A percentile compares a stretch with the other conserved stretches of the same genome.
These are phyloP conservation scores for Cosmia trapezina DNA, from an alignment of 2,888 invertebrate genomes.

Conservation along the genomic window DNA sequence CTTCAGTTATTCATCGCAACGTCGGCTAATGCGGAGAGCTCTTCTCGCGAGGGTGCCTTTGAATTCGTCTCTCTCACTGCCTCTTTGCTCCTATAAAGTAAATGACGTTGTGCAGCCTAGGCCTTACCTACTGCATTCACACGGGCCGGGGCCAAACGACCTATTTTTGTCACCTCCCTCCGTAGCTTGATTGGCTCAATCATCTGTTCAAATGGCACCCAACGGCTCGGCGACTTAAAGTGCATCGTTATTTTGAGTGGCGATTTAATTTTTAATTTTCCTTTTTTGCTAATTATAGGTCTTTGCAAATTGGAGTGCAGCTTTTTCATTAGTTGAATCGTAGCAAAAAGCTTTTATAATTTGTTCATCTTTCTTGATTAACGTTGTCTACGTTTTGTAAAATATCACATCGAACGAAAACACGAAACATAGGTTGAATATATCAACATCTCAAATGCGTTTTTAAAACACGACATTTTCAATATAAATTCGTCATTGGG, in stretches of 20 bases:
- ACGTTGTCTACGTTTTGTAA: slow-evolving; percentile 1
- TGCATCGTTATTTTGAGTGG: slow-evolving; percentile 62
- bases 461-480: slow-evolving; percentile 42
- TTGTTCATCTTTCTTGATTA: slow-evolving; percentile 7
- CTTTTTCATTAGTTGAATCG: slow-evolving; percentile 27
- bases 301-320: slow-evolving; percentile 51
- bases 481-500: slow-evolving; percentile 56
- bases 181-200: slow-evolving; percentile 71
- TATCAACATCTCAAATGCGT: slow-evolving; percentile 28
- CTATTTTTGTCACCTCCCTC: slow-evolving; percentile 71
- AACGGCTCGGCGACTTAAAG: slow-evolving; percentile 49
- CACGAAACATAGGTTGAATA: slow-evolving; percentile 4
- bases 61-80: slow-evolving; percentile 67
- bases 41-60: slow-evolving; percentile 69
- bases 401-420: background rate
- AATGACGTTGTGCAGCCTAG: slow-evolving; percentile 71
- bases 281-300: slow-evolving; percentile 55
- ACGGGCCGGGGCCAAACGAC: slow-evolving; percentile 65
- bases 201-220: slow-evolving; percentile 67
- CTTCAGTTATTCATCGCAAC: slow-evolving; percentile 71
- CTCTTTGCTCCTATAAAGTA: slow-evolving; percentile 72
- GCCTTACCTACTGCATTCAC: slow-evolving; percentile 68
- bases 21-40: slow-evolving; percentile 72
- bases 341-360: slow-evolving; percentile 26
- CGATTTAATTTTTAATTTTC: slow-evolving; percentile 56